Evolutionary conservation across 2,113 vertebrate genomes (phyloP).

Genomic region (Formicarius rufipectus): DNA sequence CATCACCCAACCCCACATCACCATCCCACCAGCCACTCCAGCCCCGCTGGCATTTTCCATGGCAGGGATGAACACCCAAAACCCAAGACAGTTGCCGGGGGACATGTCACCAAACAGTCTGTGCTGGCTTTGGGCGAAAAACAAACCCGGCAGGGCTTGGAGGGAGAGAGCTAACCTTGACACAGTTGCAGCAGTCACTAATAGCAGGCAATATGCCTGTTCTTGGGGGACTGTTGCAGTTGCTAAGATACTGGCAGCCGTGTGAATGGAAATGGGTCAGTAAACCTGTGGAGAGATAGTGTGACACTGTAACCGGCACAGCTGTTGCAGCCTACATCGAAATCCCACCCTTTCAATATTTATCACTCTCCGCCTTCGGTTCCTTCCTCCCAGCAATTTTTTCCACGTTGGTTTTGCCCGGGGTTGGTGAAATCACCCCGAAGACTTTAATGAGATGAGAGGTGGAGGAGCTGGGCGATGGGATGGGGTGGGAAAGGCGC

Average conservation of each 20-base stretch:
- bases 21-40: background rate
- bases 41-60: accelerated
- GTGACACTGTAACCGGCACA: constrained; percentile 89
- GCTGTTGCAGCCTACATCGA: constrained; percentile 84
- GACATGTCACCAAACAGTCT: background rate
- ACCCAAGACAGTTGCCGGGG: background rate
- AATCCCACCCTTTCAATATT: constrained; percentile 87
- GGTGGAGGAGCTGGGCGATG: background rate
- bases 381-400: constrained; percentile 73
- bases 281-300: constrained; percentile 94
- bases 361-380: constrained; percentile 79
- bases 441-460: background rate
- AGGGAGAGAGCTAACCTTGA: constrained; percentile 81
- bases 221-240: constrained; percentile 98
- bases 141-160: constrained; percentile 73
- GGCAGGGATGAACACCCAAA: background rate
- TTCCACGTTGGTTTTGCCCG: constrained; percentile 28
- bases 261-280: constrained; percentile 96
- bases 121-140: constrained; percentile 68
- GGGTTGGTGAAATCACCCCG: constrained; percentile 4
- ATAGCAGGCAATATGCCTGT: constrained; percentile 94
- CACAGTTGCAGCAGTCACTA: constrained; percentile 83
- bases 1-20: background rate
- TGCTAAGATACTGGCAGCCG: constrained; percentile 99
- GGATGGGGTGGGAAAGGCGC: background rate